Base-by-base conservation (phyloP, 2,797 vertebrate genomes). In the Anniella stebbinsi region DNA sequence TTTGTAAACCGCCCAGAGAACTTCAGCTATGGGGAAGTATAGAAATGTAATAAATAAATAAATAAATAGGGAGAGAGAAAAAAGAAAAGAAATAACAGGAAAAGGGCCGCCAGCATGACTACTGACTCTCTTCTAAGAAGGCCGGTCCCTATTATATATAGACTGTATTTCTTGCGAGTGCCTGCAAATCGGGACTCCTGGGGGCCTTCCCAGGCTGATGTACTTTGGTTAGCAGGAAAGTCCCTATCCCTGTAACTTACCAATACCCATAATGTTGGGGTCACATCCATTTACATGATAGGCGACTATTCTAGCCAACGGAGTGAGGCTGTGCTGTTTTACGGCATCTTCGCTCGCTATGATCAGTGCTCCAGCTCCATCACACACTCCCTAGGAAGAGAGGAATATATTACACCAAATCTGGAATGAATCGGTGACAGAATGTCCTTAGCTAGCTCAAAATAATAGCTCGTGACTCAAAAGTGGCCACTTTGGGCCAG, bases 251-350 rank as follows among this genome's bases (percentile, higher is more conserved):
- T 77, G 80, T 15, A 25, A 96, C 98, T 98, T 95, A 99, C 99
- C 99, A 80, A 99, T 99, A 93, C 99, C 99, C 99, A 99, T 99
- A 92, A 99, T 98, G 95, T 98, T 98, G 18, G 99, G 99, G 91
- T 99, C 99, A 95, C 99, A 99, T 90, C 99, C 99, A 5, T 97
- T 95, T 1, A 93, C 96, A 48, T 99, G 98, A 95, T 99, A 99
- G 23, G 98, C 95, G 33, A 99, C 98, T 1, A 99, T 89, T 94
- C 99, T 98, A 86, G 98, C 99, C 95, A 99, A 96, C 8, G 99
- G 99, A 84, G 97, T 98, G 81, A 99, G 98, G 25, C 97, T 98
- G 95, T 99, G 98, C 84, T 98, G 98, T 67, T 98, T 98, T 80
- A 99, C 78, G 0, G 99, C 99, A 2, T 99, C 98, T 96, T 99